Percentiles rank a stretch among this genome's conserved stretches.
Conservation (phyloP, 2,888 invertebrate genomes). For the Caradrina clavipalpis region DNA sequence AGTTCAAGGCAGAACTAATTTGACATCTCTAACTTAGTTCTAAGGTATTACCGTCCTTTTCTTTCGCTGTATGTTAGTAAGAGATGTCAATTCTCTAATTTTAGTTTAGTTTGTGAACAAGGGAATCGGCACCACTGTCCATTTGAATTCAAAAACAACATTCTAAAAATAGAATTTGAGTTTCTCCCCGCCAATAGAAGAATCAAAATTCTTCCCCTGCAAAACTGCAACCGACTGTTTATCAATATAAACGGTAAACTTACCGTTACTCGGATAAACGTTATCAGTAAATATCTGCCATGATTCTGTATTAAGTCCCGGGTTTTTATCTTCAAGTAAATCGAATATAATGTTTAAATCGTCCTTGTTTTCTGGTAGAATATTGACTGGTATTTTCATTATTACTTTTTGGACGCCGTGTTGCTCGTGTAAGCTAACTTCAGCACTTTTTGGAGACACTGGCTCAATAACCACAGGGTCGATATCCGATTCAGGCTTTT, state of each 20-base stretch:
- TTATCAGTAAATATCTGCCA: slow-evolving; percentile 78
- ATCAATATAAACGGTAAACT: slow-evolving; percentile 78
- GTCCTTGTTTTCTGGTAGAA: slow-evolving; percentile 80
- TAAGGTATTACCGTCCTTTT: too few species aligned
- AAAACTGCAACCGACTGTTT: slow-evolving; percentile 78
- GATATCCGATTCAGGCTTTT: slow-evolving; percentile 49
- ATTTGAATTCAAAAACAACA: background rate
- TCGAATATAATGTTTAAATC: slow-evolving; percentile 83
- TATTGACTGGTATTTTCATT: slow-evolving; percentile 77
- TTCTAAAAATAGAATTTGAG: slow-evolving; percentile 78
- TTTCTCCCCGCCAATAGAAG: slow-evolving; percentile 78
- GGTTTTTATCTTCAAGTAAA: slow-evolving; percentile 83
- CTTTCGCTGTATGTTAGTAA: too few species aligned
- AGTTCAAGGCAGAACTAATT: too few species aligned
- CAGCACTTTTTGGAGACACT: slow-evolving; percentile 57
- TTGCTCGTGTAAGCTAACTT: slow-evolving; percentile 57
- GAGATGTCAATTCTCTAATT: too few species aligned
- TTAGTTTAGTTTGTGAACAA: too few species aligned
- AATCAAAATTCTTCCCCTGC: slow-evolving; percentile 76
- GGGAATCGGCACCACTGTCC: slow-evolving; percentile 11
- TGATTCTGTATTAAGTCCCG: slow-evolving; percentile 81
- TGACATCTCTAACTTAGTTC: too few species aligned
- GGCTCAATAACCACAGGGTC: slow-evolving; percentile 65
- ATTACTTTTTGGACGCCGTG: slow-evolving; percentile 74
- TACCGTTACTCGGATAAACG: slow-evolving; percentile 76